These are phyloP conservation scores for Zygothrica quintamaculata DNA, from an alignment of 2,888 invertebrate genomes.

Conservation along the genomic window DNA sequence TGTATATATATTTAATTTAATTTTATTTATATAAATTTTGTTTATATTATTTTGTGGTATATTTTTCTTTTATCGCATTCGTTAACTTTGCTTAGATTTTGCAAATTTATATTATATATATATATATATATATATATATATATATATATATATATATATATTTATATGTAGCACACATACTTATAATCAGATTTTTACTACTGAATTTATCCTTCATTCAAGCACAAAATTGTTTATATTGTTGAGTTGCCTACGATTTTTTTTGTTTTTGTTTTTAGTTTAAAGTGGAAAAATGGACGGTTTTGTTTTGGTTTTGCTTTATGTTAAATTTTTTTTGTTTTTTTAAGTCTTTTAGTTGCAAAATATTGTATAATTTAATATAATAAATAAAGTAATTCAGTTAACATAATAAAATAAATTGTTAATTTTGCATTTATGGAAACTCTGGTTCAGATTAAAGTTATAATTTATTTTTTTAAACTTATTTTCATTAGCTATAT, in stretches of 20 bases:
- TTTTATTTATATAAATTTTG: constrained; percentile 4
- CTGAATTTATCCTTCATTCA: constrained; percentile 6
- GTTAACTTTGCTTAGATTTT: constrained; percentile 23
- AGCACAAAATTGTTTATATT: constrained; percentile 50
- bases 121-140: constrained; percentile 28
- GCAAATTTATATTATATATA: constrained; percentile 45
- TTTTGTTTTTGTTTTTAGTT: no score
- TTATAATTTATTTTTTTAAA: no score
- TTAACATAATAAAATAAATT: constrained; percentile 33
- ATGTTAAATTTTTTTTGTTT: constrained; percentile 46
- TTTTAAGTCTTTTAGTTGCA: constrained; percentile 66
- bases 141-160: constrained; percentile 26
- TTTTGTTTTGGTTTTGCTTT: constrained; percentile 53
- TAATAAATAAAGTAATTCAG: constrained; percentile 20
- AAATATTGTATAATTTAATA: constrained; percentile 57
- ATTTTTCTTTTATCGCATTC: constrained; percentile 1
- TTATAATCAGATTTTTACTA: constrained; percentile 25
- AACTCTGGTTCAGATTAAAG: constrained; percentile 11
- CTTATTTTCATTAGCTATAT: no score
- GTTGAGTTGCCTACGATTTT: constrained; percentile 63
- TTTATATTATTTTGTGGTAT: neutral
- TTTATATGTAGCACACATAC: constrained; percentile 45
- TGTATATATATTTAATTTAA: neutral
- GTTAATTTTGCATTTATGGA: no score
- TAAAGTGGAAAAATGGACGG: constrained; percentile 74